Conservation (phyloP, 2,888 invertebrate genomes). For the Leptarthrus brevirostris region DNA sequence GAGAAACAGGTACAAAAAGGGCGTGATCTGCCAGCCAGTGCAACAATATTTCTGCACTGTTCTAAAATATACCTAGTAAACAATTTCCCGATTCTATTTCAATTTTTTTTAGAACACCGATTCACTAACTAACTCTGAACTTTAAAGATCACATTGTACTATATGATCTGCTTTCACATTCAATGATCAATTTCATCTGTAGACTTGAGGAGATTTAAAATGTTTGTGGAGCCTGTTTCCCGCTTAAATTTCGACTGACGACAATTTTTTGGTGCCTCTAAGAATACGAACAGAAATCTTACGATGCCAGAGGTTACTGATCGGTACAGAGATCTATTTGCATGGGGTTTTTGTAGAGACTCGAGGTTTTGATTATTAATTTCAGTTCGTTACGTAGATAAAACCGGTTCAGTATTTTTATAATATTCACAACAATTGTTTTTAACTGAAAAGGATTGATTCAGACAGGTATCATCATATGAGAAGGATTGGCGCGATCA, state of each 20-base stretch:
- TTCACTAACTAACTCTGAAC: neutral
- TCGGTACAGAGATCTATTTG: conserved; percentile 37
- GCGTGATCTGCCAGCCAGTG: neutral
- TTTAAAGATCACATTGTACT: too few relatives aligned
- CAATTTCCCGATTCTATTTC: too few relatives aligned
- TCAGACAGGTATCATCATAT: neutral
- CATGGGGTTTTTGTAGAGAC: neutral
- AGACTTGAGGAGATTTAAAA: too few relatives aligned
- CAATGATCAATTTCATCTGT: too few relatives aligned
- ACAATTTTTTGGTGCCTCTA: conserved; percentile 3
- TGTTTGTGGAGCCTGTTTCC: too few relatives aligned
- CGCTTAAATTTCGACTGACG: neutral
- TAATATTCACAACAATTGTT: neutral
- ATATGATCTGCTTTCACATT: too few relatives aligned
- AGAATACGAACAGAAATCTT: neutral
- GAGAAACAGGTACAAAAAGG: conserved; percentile 30
- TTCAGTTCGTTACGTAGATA: neutral
- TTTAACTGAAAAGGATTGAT: neutral
- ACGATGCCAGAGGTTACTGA: conserved; percentile 33
- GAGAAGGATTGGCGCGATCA: too few relatives aligned
- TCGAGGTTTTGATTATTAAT: conserved; percentile 8
- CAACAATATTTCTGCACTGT: too few relatives aligned
- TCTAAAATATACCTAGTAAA: too few relatives aligned
- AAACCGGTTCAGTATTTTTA: conserved; percentile 22
- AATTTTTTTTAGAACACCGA: too few relatives aligned